Base-by-base conservation (phyloP, 2,113 vertebrate genomes). In the Solea solea region DNA sequence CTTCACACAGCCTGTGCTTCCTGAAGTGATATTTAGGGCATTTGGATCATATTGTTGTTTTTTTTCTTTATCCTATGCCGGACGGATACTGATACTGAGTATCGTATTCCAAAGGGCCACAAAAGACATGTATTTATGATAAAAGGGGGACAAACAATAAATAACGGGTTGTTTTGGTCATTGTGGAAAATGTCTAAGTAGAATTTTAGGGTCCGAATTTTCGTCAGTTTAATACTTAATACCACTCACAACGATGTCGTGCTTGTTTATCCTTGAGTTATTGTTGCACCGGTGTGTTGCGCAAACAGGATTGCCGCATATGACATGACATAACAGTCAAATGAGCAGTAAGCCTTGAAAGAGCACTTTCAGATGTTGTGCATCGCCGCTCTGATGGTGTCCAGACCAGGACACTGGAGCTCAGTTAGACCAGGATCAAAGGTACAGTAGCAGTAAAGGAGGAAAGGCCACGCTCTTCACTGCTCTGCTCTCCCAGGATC, bases 401-500 rank as follows among this genome's bases (percentile, higher is more conserved):
- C 53, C 41, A 57, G 67, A 60, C 40, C 28, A 56, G 46, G 12
- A 48, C 28, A 42, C 44, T 46, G 45, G 44, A 49, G 50, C 40
- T 64, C 41, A 16, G 41, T 58, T 53, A 21, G 39, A 7, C 4
- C n/a, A 27, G 54, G 65, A 77, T 83, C 64, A 84, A 73, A 83
- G 67, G 60, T 69, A 56, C 10, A 12, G 16, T 41, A 39, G 64
- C 61, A 53, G 64, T 75, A 56, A 71, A 87, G 51, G 52, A 71
- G 27, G 46, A 80, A 57, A 67, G 49, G 40, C 11, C 0, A 1
- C 45, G 13, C 49, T 50, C 14, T 50, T 1, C 62, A 16, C 58
- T 34, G 34, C 34, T 76, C 41, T 66, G 51, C 57, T 80, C 69
- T 75, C 62, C 69, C 73, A 82, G 81, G 76, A 64, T 61, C 55